These are phyloP conservation scores for Oreocharis arfaki DNA, from an alignment of 2,113 vertebrate genomes.

Conservation along the genomic window DNA sequence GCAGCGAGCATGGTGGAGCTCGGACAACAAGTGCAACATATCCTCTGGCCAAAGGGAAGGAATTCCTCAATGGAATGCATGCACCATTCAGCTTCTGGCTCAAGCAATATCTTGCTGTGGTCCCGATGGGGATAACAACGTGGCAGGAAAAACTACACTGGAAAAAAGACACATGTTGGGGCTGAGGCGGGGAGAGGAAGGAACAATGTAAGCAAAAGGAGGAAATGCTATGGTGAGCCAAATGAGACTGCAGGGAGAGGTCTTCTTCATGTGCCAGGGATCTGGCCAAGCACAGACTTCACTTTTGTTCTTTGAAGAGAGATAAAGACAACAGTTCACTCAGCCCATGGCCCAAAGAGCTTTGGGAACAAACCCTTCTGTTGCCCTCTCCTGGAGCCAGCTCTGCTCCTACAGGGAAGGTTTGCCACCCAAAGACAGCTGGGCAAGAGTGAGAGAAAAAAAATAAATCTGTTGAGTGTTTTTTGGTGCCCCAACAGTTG, in stretches of 20 bases:
- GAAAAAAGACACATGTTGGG: fast-evolving
- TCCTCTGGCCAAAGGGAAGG: neutral
- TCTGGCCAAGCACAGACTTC: neutral
- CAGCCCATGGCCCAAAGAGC: neutral
- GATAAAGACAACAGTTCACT: neutral
- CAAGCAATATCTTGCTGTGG: fast-evolving
- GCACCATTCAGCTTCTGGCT: neutral
- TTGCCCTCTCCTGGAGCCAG: neutral
- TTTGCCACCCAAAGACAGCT: neutral
- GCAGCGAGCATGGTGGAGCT: neutral
- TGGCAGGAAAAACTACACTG: neutral
- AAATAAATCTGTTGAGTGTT: neutral
- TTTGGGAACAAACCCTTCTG: neutral
- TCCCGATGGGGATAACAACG: fast-evolving
- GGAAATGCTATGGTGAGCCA: neutral
- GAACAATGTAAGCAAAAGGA: neutral
- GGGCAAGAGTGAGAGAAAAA: neutral
- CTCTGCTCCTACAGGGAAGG: neutral
- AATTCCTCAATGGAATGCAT: neutral
- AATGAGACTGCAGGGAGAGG: neutral
- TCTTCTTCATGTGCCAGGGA: neutral
- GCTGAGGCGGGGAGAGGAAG: neutral
- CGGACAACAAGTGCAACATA: neutral
- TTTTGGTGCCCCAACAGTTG: neutral
- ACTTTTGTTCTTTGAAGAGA: neutral